phyloP scores from a whole-genome alignment of 2,888 invertebrate genomes.

The Agriotes lineatus region DNA sequence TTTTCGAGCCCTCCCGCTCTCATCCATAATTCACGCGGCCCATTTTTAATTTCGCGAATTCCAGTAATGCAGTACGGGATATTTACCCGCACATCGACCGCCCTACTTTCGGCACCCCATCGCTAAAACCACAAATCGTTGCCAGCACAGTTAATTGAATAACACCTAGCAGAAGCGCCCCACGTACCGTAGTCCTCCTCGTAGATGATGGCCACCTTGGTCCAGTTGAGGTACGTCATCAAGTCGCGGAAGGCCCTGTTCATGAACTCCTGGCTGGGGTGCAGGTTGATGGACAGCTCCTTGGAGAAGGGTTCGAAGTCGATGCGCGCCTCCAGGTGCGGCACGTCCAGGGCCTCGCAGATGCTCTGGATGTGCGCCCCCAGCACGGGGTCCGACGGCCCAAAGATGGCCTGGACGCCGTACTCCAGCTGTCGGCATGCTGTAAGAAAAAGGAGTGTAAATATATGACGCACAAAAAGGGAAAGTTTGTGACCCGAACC shows the following conservation, averaged over 20 bases:
- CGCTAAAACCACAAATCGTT: no score
- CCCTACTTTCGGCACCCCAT: no score
- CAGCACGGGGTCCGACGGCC: conserved; percentile 85
- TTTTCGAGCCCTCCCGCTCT: no score
- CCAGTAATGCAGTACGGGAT: no score
- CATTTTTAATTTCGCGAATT: no score
- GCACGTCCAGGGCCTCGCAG: conserved; percentile 90
- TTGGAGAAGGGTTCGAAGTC: conserved; percentile 75
- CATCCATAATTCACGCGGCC: no score
- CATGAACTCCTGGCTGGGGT: conserved; percentile 86
- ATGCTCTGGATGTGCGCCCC: conserved; percentile 90
- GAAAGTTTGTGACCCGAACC: no score
- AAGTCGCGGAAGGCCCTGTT: conserved; percentile 88
- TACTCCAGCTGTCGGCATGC: conserved; percentile 85
- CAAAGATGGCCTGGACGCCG: conserved; percentile 90
- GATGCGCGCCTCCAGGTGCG: conserved; percentile 84
- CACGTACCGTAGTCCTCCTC: conserved; percentile 89
- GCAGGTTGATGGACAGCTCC: conserved; percentile 89
- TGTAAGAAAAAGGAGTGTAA: no score
- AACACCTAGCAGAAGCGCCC: no score
- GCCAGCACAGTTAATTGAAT: no score
- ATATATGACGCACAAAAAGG: no score
- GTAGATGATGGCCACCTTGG: conserved; percentile 91
- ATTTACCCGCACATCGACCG: no score
- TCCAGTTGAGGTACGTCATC: conserved; percentile 92